Base-by-base conservation (phyloP, 2,888 invertebrate species). In the Deilephila elpenor region DNA sequence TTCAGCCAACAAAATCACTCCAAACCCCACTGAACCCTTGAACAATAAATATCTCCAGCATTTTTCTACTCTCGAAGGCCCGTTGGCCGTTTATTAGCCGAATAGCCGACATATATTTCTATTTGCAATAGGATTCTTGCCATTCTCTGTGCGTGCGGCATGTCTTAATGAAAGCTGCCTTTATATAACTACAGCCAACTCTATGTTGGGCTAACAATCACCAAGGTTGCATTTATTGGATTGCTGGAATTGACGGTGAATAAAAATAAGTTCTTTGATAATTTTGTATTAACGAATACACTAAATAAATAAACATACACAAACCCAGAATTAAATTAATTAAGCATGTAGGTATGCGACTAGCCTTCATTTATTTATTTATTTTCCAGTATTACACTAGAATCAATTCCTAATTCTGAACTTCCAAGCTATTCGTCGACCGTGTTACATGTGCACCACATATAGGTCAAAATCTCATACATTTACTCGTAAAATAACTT, bases 91-190 rank as follows among this genome's bases (percentile, higher is more conserved):
- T 80, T 83, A 83, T 83, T 83, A 80, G 78, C 71, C 56, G 72
- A 74, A 77, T 78, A 73, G 70, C 73, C 72, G n/a, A 75, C 78
- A 77, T 78, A 79, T 75, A 78, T 79, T 73, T 75, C 70, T 72
- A 77, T 78, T 78, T 78, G 70, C 56, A 64, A 70, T 59, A 37
- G n/a, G 59, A 37, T 64, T 61, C 34, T 37, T 60, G 59, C 34
- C 60, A 44, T 70, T 71, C 62, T 70, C 53, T 62, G 76, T 75
- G 73, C 77, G 75, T 76, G 75, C 72, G 79, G 81, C 79, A 82
- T 82, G 78, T 51, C 74, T 59, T 84, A 82, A 84, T 84, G 79
- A 84, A 82, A 82, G 74, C 29, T 8, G 61, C 14, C 5, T 25
- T 11, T 44, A 44, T 44, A 25, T 51, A 62, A 6, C 53, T 71